A percentile compares a stretch with the other conserved stretches of the same genome.
Evolutionary conservation across 2,113 vertebrate genomes (phyloP).

Genomic region (Podarcis cretensis): DNA sequence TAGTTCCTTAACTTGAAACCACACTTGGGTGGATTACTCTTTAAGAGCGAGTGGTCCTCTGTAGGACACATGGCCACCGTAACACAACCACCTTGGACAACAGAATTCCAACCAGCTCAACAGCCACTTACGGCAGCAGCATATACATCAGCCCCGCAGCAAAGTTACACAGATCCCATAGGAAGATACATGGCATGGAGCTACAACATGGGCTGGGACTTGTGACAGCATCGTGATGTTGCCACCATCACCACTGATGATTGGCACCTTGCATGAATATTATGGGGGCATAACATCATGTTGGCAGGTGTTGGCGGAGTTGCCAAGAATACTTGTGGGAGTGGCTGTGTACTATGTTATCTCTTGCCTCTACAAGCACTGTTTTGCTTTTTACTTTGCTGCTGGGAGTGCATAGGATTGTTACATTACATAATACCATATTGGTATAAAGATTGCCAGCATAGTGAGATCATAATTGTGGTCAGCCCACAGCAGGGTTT

Average conservation of each 20-base stretch:
- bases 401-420: neutral
- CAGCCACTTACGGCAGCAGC: neutral
- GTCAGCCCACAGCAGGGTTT: neutral
- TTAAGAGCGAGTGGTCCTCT: too few species aligned
- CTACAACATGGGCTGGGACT: neutral
- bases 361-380: neutral
- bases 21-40: too few species aligned
- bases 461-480: neutral
- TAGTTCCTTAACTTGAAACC: too few species aligned
- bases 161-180: neutral
- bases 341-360: neutral
- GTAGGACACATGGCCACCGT: too few species aligned
- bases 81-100: neutral
- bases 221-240: neutral
- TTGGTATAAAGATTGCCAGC: neutral
- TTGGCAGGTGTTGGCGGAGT: neutral
- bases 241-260: neutral
- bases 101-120: neutral
- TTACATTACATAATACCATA: neutral
- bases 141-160: neutral
- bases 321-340: neutral
- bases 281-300: neutral
- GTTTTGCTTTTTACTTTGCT: neutral
- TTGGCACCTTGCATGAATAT: neutral
- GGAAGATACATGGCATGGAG: too few species aligned